Conservation (phyloP, 2,797 vertebrate genomes). For the Crocidura indochinensis region DNA sequence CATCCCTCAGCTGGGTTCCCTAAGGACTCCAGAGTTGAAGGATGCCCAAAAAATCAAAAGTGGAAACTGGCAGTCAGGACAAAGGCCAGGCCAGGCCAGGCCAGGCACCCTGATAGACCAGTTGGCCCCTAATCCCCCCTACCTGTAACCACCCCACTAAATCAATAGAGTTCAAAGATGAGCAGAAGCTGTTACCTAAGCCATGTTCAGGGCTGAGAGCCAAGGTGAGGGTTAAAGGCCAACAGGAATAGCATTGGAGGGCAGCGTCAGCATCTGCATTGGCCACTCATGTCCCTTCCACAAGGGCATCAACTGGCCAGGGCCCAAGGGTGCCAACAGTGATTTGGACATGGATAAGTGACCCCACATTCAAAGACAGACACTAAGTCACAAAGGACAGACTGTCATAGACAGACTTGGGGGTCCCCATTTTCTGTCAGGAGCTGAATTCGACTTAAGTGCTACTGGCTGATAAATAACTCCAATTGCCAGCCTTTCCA, state of each 20-base stretch:
- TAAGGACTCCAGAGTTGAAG: conserved; percentile 18
- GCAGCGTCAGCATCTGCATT: conserved; percentile 4
- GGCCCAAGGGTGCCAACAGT: background rate
- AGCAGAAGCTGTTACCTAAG: conserved; percentile 39
- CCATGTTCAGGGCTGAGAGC: background rate
- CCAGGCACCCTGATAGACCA: background rate
- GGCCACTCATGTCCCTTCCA: background rate
- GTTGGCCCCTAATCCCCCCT: background rate
- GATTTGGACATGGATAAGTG: background rate
- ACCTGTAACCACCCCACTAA: background rate
- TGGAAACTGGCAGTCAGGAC: background rate
- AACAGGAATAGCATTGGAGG: background rate
- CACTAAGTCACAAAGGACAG: background rate
- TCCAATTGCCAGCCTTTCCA: background rate
- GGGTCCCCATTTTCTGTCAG: background rate
- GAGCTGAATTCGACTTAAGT: background rate
- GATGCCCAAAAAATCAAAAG: background rate
- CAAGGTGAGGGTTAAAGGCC: background rate
- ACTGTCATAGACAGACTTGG: background rate
- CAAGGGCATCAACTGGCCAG: background rate
- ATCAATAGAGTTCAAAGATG: conserved; percentile 50
- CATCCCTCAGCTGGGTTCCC: background rate
- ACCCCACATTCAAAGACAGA: background rate
- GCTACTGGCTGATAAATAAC: background rate
- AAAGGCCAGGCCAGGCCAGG: background rate